Conservation (phyloP, 1,140 invertebrate genomes). For the Macrostomum lignano region DNA sequence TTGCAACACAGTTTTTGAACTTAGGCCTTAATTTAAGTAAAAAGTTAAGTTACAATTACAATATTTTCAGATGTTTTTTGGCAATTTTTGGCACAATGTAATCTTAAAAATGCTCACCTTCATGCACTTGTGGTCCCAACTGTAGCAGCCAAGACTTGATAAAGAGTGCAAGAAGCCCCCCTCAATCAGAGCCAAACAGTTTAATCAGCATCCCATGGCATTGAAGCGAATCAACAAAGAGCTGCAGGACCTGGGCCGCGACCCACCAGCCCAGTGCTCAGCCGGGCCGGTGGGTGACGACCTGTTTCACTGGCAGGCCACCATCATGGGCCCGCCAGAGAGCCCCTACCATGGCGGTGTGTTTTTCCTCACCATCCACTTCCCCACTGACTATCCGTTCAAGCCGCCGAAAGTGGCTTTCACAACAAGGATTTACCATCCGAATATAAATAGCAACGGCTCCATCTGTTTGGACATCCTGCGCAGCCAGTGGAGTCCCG, state of each 20-base stretch:
- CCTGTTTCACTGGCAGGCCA: slow-evolving; percentile 11
- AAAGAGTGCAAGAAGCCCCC: too few relatives aligned
- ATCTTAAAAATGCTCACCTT: too few relatives aligned
- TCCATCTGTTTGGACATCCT: slow-evolving; percentile 97
- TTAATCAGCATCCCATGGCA: too few relatives aligned
- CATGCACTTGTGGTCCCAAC: too few relatives aligned
- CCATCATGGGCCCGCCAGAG: slow-evolving; percentile 9
- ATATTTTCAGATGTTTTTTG: too few relatives aligned
- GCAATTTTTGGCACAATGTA: too few relatives aligned
- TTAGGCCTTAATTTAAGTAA: too few relatives aligned
- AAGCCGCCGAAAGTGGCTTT: slow-evolving; percentile 91
- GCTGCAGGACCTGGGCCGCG: slow-evolving; percentile 7
- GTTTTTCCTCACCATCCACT: slow-evolving; percentile 37
- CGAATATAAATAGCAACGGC: slow-evolving; percentile 99
- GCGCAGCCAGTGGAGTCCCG: slow-evolving; percentile 91
- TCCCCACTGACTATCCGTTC: slow-evolving; percentile 74
- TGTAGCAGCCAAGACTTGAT: too few relatives aligned
- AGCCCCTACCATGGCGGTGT: slow-evolving; percentile 20
- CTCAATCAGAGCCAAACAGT: too few relatives aligned
- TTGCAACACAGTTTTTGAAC: too few relatives aligned
- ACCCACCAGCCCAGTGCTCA: slow-evolving; percentile 11
- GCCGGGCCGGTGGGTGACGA: slow-evolving; percentile 10
- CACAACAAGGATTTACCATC: slow-evolving; percentile 97
- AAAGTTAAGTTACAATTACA: too few relatives aligned
- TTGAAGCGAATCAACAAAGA: slow-evolving; percentile 6